phyloP scores from a whole-genome alignment of 2,113 vertebrate genomes.

The Alectura lathami region DNA sequence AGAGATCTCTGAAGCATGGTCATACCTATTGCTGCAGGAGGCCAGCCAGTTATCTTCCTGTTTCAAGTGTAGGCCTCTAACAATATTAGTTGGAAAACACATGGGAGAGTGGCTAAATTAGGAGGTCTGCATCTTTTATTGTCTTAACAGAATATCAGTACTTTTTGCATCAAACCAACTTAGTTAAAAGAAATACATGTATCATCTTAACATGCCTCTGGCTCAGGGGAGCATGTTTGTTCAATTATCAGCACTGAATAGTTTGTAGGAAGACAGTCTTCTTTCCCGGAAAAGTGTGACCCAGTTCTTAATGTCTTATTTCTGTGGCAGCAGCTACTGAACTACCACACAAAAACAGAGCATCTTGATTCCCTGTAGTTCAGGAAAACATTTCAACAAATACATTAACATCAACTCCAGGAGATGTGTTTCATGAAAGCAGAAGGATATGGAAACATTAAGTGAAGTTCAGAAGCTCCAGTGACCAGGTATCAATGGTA shows the following conservation, averaged over 20 bases:
- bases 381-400: not conserved
- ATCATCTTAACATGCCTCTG: not conserved
- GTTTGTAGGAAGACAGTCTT: not conserved
- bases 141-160: constrained; percentile 20
- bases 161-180: not conserved
- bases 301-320: not conserved
- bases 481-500: not conserved
- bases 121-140: not conserved
- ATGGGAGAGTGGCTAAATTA: not conserved
- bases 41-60: not conserved
- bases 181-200: not conserved
- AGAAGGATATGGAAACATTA: not conserved
- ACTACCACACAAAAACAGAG: not conserved
- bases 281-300: not conserved
- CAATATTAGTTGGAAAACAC: not conserved
- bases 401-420: fast-evolving
- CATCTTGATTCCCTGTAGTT: not conserved
- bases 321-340: not conserved
- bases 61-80: not conserved
- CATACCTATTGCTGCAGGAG: not conserved
- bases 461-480: not conserved
- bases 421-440: not conserved
- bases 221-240: not conserved
- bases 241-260: not conserved
- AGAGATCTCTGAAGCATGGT: not conserved